Base-by-base conservation (phyloP, 2,797 vertebrate genomes). In the Telmatherina bonti region DNA sequence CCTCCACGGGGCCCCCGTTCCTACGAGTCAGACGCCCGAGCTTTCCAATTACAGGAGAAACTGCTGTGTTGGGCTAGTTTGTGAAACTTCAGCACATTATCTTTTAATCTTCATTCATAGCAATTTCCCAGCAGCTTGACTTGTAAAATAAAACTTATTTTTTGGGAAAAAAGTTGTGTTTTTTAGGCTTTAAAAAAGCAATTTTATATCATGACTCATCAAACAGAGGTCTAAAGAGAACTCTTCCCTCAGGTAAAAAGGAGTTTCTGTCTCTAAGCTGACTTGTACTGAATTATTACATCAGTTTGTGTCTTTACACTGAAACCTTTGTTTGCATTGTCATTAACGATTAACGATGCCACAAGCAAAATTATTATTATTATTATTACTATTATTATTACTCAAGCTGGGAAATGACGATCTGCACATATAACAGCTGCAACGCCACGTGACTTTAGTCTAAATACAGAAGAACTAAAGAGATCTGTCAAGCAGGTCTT, bases 1-100 rank as follows among this genome's bases (percentile, higher is more conserved):
- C 58, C 66, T 74, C 63, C 45, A 61, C 53, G 38, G 13, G 49
- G 36, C 0, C 36, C 73, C 67, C 65, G 68, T 64, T 76, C 45
- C 29, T 66, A 56, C 10, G 38, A 24, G 62, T 67, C 15, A 55
- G 12, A 73, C 41, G 54, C 64, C 43, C 27, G 12, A 7, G 60
- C 30, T 70, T 12, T 35, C 58, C 53, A 77, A 63, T 81, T 62
- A 60, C 27, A 26, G 30, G 41, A 43, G 12, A 30, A 62, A 26
- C 4, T 24, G 22, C 61, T 35, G 36, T 22, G 49, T 47, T 33
- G n/a, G 29, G 45, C 27, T 24, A 56, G 49, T 38, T 45, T 60
- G 52, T 41, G 57, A 63, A 67, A 35, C 10, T 22, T 1, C 7
- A 8, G 27, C 33, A 22, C 27, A 15, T 2, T 1, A 31, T 67